A percentile compares a stretch with the other conserved stretches of the same genome.
These are phyloP conservation scores for Parapristionchus giblindavisi DNA, from an alignment of 2,888 invertebrate genomes.

Conservation along the genomic window DNA sequence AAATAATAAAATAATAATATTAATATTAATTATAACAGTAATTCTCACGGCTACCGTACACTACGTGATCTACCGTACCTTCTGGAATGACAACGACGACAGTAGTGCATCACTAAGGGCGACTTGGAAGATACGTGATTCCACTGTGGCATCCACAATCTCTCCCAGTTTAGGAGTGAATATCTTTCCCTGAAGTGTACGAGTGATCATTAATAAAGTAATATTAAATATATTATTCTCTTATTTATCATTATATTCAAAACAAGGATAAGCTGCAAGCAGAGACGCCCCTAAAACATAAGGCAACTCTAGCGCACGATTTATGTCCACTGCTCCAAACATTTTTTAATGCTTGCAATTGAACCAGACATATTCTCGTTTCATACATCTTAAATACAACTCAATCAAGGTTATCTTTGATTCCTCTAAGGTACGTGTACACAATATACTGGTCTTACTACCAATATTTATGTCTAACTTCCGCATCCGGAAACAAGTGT, in stretches of 20 bases:
- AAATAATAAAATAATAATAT: neutral
- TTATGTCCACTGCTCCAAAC: too few species aligned
- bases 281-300: too few species aligned
- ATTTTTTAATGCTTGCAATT: neutral
- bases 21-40: neutral
- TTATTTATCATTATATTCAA: neutral
- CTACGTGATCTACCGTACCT: slow-evolving; percentile 36
- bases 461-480: too few species aligned
- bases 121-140: slow-evolving; percentile 92
- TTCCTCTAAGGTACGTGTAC: too few species aligned
- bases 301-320: too few species aligned
- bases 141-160: slow-evolving; percentile 91
- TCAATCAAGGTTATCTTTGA: too few species aligned
- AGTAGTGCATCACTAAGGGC: slow-evolving; percentile 70
- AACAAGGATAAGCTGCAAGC: neutral
- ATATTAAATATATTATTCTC: too few species aligned
- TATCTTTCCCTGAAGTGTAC: slow-evolving; percentile 72
- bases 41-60: neutral
- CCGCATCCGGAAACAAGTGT: neutral
- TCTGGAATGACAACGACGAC: slow-evolving; percentile 77
- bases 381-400: neutral
- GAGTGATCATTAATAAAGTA: too few species aligned
- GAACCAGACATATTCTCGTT: neutral
- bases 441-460: neutral
- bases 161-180: slow-evolving; percentile 83